A percentile compares a stretch with the other conserved stretches of the same genome.
These are phyloP conservation scores for Dunckerocampus dactyliophorus DNA, from an alignment of 2,113 vertebrate genomes.

Conservation along the genomic window DNA sequence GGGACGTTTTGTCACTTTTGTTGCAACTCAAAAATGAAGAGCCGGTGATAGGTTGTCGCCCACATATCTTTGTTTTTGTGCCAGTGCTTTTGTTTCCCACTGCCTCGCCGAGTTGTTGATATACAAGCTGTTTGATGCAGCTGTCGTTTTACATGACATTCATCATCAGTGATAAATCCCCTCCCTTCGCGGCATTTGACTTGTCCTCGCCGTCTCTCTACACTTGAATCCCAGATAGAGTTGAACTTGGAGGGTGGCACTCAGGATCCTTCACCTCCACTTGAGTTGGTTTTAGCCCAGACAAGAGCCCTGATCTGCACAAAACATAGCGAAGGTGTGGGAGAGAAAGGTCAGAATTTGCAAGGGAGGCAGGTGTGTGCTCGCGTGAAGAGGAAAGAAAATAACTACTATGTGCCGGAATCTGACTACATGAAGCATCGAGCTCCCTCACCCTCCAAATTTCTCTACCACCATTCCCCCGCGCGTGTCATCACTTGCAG, in stretches of 20 bases:
- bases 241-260: conserved; percentile 29
- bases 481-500: conserved; percentile 21
- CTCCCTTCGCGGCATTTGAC: conserved; percentile 17
- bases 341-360: conserved; percentile 51
- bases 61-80: conserved; percentile 24
- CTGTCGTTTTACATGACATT: conserved; percentile 35
- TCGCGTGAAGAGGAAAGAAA: conserved; percentile 13
- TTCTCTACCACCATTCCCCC: neutral
- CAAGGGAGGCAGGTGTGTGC: conserved; percentile 18
- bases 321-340: conserved; percentile 44
- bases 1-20: neutral
- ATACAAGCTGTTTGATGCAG: conserved; percentile 36
- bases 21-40: conserved; percentile 1
- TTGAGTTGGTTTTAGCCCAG: conserved; percentile 46
- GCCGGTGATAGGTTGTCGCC: conserved; percentile 10
- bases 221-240: conserved; percentile 18
- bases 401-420: conserved; percentile 3
- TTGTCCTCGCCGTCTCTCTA: conserved; percentile 13
- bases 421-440: neutral
- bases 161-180: neutral
- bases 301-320: conserved; percentile 40
- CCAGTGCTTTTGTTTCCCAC: conserved; percentile 18
- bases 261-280: conserved; percentile 50
- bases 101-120: conserved; percentile 12
- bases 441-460: too few relatives aligned